Percentiles rank a stretch among this genome's conserved stretches.
Conservation (phyloP, 2,113 vertebrate genomes). For the Anthoscopus minutus region DNA sequence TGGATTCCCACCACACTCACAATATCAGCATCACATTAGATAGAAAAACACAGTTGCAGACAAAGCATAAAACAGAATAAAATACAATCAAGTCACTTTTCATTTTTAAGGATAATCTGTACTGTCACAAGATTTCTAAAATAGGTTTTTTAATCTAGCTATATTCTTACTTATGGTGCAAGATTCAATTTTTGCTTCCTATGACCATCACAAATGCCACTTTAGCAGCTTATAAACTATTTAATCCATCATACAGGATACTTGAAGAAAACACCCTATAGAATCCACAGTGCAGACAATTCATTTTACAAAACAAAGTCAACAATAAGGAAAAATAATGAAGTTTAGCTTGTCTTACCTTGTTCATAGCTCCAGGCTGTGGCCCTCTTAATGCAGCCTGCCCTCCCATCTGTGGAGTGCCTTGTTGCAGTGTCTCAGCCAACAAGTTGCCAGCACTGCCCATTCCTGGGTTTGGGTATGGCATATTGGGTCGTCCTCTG, state of each 20-base stretch:
- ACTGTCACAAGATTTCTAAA: neutral
- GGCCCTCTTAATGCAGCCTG: constrained; percentile 85
- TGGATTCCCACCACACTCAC: neutral
- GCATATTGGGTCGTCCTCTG: constrained; percentile 79
- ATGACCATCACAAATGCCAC: neutral
- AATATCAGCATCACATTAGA: neutral
- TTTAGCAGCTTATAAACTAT: neutral
- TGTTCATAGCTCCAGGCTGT: constrained; percentile 84
- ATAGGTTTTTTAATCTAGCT: neutral
- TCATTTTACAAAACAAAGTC: neutral
- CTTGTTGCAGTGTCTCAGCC: constrained; percentile 85
- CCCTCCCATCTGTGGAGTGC: constrained; percentile 80
- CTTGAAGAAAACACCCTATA: neutral
- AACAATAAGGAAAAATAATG: neutral
- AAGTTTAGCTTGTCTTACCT: constrained; percentile 66
- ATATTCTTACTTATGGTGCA: neutral
- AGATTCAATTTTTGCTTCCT: neutral
- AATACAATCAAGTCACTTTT: neutral
- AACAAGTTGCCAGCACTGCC: constrained; percentile 80
- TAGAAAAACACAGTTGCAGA: neutral
- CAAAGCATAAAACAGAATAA: neutral
- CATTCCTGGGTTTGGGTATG: constrained; percentile 83
- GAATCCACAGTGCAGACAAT: neutral
- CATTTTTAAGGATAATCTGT: neutral
- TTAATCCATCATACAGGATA: neutral